phyloP scores from a whole-genome alignment of 2,113 vertebrate genomes.

The Pterocles orientalis region DNA sequence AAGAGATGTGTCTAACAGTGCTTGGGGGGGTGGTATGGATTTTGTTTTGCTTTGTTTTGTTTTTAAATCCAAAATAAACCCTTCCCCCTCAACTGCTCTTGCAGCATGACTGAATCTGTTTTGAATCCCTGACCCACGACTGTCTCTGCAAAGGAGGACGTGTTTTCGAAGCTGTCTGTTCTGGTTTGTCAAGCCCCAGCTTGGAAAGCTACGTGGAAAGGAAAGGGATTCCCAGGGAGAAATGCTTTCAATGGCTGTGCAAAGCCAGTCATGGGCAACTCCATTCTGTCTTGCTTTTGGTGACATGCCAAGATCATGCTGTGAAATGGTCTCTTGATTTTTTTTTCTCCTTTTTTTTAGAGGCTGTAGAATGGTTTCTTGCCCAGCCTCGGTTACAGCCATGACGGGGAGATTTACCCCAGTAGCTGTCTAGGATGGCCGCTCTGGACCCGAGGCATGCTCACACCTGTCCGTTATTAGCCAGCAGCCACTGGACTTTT shows the following conservation, averaged over 20 bases:
- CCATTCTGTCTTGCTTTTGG: background rate
- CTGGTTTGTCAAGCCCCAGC: conserved; percentile 12
- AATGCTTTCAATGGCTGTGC: background rate
- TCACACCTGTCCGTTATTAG: background rate
- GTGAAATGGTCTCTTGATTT: background rate
- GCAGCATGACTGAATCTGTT: background rate
- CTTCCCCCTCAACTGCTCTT: background rate
- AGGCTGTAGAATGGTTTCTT: background rate
- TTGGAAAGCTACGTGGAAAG: conserved; percentile 5
- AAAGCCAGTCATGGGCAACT: background rate
- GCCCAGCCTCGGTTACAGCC: background rate
- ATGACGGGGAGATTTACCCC: background rate
- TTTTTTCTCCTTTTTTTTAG: background rate
- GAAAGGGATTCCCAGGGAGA: conserved; percentile 12
- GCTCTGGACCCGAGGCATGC: background rate
- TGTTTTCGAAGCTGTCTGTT: conserved; percentile 47
- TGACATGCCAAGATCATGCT: background rate
- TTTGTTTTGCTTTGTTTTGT: background rate
- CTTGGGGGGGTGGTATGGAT: background rate
- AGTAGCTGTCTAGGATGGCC: background rate
- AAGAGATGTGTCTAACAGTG: background rate
- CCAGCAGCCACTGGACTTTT: background rate
- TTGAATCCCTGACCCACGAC: background rate
- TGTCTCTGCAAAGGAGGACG: background rate
- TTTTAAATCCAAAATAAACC: background rate